A percentile compares a stretch with the other conserved stretches of the same genome.
These are phyloP conservation scores for Rhynchophorus ferrugineus DNA, from an alignment of 1,140 invertebrate genomes.

Conservation along the genomic window DNA sequence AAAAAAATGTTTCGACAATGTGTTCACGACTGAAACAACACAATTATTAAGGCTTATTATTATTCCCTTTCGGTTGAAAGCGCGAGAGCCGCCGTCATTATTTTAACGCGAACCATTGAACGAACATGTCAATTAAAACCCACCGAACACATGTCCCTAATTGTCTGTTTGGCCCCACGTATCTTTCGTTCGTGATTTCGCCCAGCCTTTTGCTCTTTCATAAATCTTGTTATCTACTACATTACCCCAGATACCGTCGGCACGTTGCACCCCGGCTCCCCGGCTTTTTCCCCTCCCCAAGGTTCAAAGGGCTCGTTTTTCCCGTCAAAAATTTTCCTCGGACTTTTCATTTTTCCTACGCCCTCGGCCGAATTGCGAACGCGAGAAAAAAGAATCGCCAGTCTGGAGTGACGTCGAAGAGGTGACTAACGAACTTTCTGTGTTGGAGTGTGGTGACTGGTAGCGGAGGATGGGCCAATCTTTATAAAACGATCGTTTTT, in stretches of 20 bases:
- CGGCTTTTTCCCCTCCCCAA: background rate
- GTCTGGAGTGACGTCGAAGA: too few relatives aligned
- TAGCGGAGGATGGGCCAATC: too few relatives aligned
- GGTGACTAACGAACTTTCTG: background rate
- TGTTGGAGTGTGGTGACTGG: background rate
- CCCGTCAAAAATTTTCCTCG: slow-evolving; percentile 3
- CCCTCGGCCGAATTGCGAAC: background rate
- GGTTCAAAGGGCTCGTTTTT: slow-evolving; percentile 6
- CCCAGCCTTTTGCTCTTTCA: background rate
- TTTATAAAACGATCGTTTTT: too few relatives aligned
- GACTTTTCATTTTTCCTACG: slow-evolving; percentile 2
- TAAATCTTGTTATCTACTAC: slow-evolving; percentile 5
- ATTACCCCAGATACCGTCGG: slow-evolving; percentile 3
- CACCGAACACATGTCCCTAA: too few relatives aligned
- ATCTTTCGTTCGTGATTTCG: background rate
- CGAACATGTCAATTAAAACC: too few relatives aligned
- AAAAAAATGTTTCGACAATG: too few relatives aligned
- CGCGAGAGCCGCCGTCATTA: too few relatives aligned
- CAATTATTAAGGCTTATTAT: too few relatives aligned
- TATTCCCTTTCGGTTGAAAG: too few relatives aligned
- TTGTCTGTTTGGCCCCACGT: background rate
- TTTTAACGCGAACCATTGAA: too few relatives aligned
- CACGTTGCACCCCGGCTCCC: background rate
- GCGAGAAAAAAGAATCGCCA: background rate
- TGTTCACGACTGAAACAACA: too few relatives aligned